Base-by-base conservation (phyloP, 2,113 vertebrate genomes). In the Nymphicus hollandicus region DNA sequence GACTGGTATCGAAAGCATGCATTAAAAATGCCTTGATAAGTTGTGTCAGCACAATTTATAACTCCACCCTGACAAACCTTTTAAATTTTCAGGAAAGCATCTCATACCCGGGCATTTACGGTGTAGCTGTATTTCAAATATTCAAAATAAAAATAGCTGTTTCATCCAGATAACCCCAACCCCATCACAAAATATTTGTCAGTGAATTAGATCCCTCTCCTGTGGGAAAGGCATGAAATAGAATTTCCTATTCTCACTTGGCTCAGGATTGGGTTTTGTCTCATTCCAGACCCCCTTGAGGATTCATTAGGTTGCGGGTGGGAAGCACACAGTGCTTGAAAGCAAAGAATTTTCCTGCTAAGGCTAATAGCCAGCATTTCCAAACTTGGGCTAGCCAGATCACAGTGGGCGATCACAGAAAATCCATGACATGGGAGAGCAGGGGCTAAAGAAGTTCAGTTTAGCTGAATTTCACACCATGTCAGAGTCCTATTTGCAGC, bases 401-500 rank as follows among this genome's bases (percentile, higher is more conserved):
- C 93, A 49, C 95, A 93, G 96, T 66, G 94, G 96, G 92, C 7
- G 66, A 95, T 69, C 58, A 84, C 89, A 95, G 58, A 81, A 96
- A 91, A 96, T 88, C 91, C 91, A 91, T 86, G 85, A 89, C 80
- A 91, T 84, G 94, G 82, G 68, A 81, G 82, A 91, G 91, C 89
- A 91, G 76, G 85, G 82, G 93, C 91, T 91, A 80, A 94, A 96
- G 91, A 93, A 95, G 94, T 95, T 95, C 91, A 82, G 94, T 96
- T 96, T 92, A 97, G 96, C 95, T 94, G 96, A 95, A 97, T 82
- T 92, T 68, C 93, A 87, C 63, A 89, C 91, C 92, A 92, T 89
- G 87, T 95, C 95, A 94, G 86, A 92, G 87, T 84, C 94, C 93
- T 87, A 92, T 95, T 93, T 89, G 93, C 92, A 93, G 77, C 84